A percentile compares a stretch with the other conserved stretches of the same genome.
phyloP scores from a whole-genome alignment of 1,140 invertebrate species.

The Drosophila biarmipes region DNA sequence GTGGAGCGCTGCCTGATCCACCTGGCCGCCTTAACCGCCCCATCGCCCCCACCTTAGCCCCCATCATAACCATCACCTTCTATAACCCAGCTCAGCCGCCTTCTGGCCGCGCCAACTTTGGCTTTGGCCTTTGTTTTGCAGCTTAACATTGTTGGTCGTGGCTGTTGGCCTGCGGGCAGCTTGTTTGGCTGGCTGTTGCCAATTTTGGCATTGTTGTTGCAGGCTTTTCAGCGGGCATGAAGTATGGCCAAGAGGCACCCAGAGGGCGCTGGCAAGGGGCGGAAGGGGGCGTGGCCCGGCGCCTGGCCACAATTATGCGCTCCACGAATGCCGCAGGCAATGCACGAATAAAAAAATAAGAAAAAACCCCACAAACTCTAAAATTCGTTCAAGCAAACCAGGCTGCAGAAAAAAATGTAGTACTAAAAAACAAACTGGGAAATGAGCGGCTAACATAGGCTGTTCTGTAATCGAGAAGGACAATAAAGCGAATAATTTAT shows the following conservation, averaged over 20 bases:
- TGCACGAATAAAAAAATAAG: conserved; percentile 33
- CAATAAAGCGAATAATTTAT: conserved; percentile 5
- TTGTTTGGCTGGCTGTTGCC: conserved; percentile 62
- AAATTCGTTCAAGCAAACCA: conserved; percentile 62
- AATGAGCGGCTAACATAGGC: conserved; percentile 13
- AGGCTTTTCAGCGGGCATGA: conserved; percentile 38
- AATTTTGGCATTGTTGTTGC: conserved; percentile 53
- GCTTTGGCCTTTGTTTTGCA: conserved; percentile 68
- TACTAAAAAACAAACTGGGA: not conserved
- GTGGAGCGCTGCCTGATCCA: conserved; percentile 7
- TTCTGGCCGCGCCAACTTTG: conserved; percentile 52
- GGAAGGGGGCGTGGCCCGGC: conserved; percentile 14
- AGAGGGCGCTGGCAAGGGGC: not conserved
- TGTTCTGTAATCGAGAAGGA: not conserved
- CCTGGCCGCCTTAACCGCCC: not conserved
- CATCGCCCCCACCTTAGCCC: not conserved
- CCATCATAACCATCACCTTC: not conserved
- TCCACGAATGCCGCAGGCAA: conserved; percentile 66
- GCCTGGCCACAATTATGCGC: conserved; percentile 72
- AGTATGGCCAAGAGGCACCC: conserved; percentile 34
- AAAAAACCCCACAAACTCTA: conserved; percentile 50
- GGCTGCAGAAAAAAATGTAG: conserved; percentile 9
- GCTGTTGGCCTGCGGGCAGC: conserved; percentile 62
- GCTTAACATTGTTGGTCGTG: conserved; percentile 65
- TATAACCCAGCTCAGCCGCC: conserved; percentile 6